These are phyloP conservation scores for Crematogaster levior DNA, from an alignment of 2,888 invertebrate species.

Conservation along the genomic window DNA sequence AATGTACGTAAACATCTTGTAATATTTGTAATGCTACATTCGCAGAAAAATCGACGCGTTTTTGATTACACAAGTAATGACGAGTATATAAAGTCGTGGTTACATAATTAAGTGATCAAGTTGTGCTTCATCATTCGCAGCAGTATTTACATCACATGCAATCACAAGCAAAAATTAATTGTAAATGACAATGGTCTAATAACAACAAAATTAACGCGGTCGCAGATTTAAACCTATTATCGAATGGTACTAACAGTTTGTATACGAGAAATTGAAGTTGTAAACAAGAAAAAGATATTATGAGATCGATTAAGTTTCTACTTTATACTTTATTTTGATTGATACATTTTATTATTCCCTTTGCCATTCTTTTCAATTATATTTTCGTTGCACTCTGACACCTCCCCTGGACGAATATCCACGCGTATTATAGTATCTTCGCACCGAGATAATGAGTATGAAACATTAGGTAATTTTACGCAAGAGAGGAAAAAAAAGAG, in stretches of 20 bases:
- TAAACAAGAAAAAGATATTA: background rate
- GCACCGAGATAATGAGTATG: constrained; percentile 47
- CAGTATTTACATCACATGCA: background rate
- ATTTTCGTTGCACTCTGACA: constrained; percentile 34
- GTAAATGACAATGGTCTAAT: background rate
- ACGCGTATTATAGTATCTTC: constrained; percentile 44
- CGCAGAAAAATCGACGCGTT: background rate
- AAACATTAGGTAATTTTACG: constrained; percentile 57
- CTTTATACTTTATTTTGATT: background rate
- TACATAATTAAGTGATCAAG: background rate
- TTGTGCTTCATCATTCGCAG: background rate
- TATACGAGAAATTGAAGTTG: background rate
- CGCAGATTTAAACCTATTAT: background rate
- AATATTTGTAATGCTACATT: constrained; percentile 15
- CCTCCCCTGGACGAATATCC: constrained; percentile 43
- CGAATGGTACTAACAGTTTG: background rate
- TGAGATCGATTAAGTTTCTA: background rate
- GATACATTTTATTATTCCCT: background rate
- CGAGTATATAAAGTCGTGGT: background rate
- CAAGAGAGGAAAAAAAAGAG: background rate
- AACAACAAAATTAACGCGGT: background rate
- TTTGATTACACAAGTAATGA: constrained; percentile 14
- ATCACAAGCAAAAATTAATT: background rate
- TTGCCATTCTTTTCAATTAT: constrained; percentile 25
- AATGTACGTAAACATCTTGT: constrained; percentile 7